These are phyloP conservation scores for Patagioenas fasciata DNA, from an alignment of 2,113 vertebrate genomes.

Conservation along the genomic window DNA sequence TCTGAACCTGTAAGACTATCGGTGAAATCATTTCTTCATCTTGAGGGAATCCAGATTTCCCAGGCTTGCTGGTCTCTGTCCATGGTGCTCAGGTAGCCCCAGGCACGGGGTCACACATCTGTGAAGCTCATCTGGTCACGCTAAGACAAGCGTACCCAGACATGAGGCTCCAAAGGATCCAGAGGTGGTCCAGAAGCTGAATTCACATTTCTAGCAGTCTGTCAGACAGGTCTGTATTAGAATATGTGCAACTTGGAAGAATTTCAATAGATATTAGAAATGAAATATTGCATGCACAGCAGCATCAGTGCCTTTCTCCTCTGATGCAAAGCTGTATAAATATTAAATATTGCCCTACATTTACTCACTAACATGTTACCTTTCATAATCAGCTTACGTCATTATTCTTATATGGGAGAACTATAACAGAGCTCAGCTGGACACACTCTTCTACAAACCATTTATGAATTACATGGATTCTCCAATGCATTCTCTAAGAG, in stretches of 20 bases:
- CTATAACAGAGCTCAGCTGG: constrained; percentile 13
- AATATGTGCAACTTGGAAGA: background rate
- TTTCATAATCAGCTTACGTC: constrained; percentile 18
- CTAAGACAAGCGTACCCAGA: background rate
- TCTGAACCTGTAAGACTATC: background rate
- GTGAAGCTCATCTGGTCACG: fast-evolving
- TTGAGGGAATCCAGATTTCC: background rate
- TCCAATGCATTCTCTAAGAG: background rate
- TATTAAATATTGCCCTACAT: background rate
- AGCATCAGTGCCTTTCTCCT: background rate
- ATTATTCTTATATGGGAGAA: background rate
- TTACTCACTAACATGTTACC: background rate
- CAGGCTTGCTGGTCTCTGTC: constrained; percentile 11
- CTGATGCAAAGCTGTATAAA: background rate
- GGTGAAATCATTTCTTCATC: background rate
- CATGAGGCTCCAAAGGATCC: background rate
- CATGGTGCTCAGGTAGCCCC: constrained; percentile 26
- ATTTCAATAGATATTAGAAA: background rate
- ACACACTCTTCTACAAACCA: background rate
- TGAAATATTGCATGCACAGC: background rate
- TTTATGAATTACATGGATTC: background rate
- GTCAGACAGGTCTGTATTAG: background rate
- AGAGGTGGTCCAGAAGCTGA: background rate
- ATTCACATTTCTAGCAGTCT: background rate
- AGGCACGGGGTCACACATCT: fast-evolving